phyloP scores from a whole-genome alignment of 2,888 invertebrate species.

The Meiosimyza platycephala region DNA sequence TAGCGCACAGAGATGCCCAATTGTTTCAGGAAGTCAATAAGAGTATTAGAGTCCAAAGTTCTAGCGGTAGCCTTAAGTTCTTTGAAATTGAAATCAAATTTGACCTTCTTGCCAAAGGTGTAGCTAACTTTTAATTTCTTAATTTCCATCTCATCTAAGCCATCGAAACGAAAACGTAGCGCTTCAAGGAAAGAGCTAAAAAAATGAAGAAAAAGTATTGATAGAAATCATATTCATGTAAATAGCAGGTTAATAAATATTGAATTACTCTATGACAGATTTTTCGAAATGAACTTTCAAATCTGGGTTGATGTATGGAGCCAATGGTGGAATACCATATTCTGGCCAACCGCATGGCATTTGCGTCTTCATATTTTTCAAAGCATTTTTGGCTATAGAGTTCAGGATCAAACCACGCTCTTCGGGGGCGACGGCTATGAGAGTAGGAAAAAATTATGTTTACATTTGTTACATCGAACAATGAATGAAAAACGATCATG shows the following conservation, averaged over 20 bases:
- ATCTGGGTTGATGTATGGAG: slow-evolving; percentile 61
- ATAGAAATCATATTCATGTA: neutral
- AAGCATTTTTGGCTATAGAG: slow-evolving; percentile 54
- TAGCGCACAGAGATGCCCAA: slow-evolving; percentile 56
- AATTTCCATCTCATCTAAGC: slow-evolving; percentile 55
- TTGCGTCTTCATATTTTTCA: slow-evolving; percentile 52
- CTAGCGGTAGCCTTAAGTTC: slow-evolving; percentile 52
- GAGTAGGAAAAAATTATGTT: neutral
- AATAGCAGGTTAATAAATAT: neutral
- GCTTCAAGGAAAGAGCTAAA: slow-evolving; percentile 51
- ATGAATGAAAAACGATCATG: neutral
- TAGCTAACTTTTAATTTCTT: slow-evolving; percentile 58
- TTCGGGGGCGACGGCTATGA: slow-evolving; percentile 47
- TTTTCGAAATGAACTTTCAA: slow-evolving; percentile 51
- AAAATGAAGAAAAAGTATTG: neutral
- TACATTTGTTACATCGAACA: neutral
- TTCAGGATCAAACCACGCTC: slow-evolving; percentile 55
- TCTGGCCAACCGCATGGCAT: slow-evolving; percentile 63
- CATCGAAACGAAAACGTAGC: slow-evolving; percentile 60
- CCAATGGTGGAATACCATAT: slow-evolving; percentile 59
- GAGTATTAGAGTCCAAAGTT: slow-evolving; percentile 50
- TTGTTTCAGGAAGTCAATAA: slow-evolving; percentile 52
- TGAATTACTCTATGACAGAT: slow-evolving; percentile 56
- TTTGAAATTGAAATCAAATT: slow-evolving; percentile 54
- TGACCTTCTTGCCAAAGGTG: slow-evolving; percentile 56